Evolutionary conservation across 2,113 vertebrate species (phyloP).

Genomic region (Cebidichthys violaceus): DNA sequence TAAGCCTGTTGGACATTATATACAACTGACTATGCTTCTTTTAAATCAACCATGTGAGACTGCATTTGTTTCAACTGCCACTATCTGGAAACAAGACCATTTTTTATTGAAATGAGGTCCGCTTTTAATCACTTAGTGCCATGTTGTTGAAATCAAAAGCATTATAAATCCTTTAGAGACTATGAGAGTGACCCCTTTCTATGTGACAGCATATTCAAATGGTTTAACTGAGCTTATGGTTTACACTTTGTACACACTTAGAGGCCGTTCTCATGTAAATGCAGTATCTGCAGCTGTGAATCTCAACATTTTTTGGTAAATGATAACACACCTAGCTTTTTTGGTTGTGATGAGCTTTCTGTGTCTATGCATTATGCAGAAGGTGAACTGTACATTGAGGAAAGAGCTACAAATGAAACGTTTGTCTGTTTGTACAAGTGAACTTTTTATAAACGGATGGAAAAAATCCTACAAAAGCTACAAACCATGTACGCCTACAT

Average conservation of each 20-base stretch:
- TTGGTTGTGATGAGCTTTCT: constrained; percentile 71
- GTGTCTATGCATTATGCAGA: constrained; percentile 68
- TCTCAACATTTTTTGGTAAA: constrained; percentile 72
- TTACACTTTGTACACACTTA: constrained; percentile 81
- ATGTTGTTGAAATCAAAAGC: constrained; percentile 56
- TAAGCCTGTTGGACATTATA: constrained; percentile 53
- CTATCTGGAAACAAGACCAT: constrained; percentile 35
- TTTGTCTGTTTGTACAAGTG: constrained; percentile 68
- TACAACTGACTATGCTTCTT: constrained; percentile 59
- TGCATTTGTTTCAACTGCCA: constrained; percentile 68
- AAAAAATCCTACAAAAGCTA: constrained; percentile 76
- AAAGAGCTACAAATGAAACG: constrained; percentile 59
- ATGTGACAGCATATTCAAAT: constrained; percentile 45
- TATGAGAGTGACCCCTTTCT: constrained; percentile 47
- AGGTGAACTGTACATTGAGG: constrained; percentile 67
- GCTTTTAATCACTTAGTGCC: constrained; percentile 74
- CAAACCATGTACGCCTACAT: constrained; percentile 82
- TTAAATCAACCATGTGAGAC: constrained; percentile 47
- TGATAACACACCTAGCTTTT: constrained; percentile 69
- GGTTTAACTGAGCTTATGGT: constrained; percentile 63
- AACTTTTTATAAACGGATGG: constrained; percentile 58
- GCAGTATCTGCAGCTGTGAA: constrained; percentile 81
- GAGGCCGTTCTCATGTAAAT: constrained; percentile 83
- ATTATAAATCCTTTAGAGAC: constrained; percentile 42
- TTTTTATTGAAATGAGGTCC: constrained; percentile 57